Base-by-base conservation (phyloP, 2,113 vertebrate genomes). In the Herpetotheres cachinnans region DNA sequence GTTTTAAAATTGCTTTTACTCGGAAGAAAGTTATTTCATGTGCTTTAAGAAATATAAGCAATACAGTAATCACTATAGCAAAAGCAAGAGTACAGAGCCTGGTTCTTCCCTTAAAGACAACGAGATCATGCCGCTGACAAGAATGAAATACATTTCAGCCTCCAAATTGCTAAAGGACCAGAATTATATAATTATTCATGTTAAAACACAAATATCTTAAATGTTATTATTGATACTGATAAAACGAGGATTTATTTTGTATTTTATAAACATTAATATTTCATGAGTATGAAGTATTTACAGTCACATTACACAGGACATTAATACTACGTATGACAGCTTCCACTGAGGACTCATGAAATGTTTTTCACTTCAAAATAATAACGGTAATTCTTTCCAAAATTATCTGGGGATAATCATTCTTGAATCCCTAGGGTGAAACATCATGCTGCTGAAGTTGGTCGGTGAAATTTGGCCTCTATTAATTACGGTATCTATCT, bases 261-360 rank as follows among this genome's bases (percentile, higher is more conserved):
- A 74, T 71, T 95, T 96, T 85, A 87, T 44, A 79, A 87, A 79
- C 44, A 84, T 87, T 90, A 96, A 49, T 27, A 65, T 95, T 93
- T 88, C 2, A 11, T 82, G n/a, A 87, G 18, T 19, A 59, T 44
- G 44, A 95, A 70, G 30, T 83, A 77, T 58, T 92, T 50, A 83
- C 52, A 63, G 32, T 67, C 38, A 67, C n/a, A 80, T 88, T 80
- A 92, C 70, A 72, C 27, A 14, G 66, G 71, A 92, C 90, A 90
- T 80, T 79, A 90, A 90, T 86, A 89, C 19, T 40, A 36, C 30
- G 25, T 70, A 69, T 40, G 74, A 94, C 34, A 72, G 82, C 38
- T 82, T 85, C 40, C 86, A 87, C 44, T 67, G 40, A 74, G 62
- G 36, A 71, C 15, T 58, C 9, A 0, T 38, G n/a, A 91, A 71